phyloP scores from a whole-genome alignment of 2,888 invertebrate genomes.

The Scaptomyza caliginosa region DNA sequence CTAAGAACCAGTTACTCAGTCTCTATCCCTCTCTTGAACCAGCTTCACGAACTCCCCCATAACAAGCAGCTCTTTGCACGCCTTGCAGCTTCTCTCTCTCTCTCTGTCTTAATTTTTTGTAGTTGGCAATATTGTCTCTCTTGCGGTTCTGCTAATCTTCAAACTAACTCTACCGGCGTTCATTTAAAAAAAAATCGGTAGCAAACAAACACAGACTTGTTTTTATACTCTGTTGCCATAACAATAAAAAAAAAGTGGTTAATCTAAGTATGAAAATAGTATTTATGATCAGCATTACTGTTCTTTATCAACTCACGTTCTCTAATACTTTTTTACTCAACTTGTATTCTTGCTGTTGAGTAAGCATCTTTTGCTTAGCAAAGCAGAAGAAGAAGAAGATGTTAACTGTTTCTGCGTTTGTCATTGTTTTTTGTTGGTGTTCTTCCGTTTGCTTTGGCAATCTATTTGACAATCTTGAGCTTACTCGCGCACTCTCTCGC shows the following conservation, averaged over 20 bases:
- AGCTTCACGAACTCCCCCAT: slow-evolving; percentile 14
- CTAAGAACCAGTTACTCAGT: slow-evolving; percentile 63
- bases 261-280: neutral
- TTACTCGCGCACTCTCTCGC: neutral
- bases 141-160: neutral
- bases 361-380: slow-evolving; percentile 2
- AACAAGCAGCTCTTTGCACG: slow-evolving; percentile 48
- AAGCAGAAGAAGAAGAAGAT: neutral
- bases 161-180: slow-evolving; percentile 14
- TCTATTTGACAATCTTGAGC: slow-evolving; percentile 44
- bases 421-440: slow-evolving; percentile 7
- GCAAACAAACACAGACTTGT: slow-evolving; percentile 8
- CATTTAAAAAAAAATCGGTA: neutral
- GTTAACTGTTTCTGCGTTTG: slow-evolving; percentile 4
- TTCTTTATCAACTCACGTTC: slow-evolving; percentile 6
- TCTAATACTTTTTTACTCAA: slow-evolving; percentile 5
- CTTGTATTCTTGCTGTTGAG: neutral
- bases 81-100: slow-evolving; percentile 31
- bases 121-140: slow-evolving; percentile 8
- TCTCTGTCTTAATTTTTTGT: slow-evolving; percentile 1
- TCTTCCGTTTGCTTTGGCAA: slow-evolving; percentile 37
- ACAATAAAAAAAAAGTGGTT: neutral
- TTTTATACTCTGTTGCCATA: slow-evolving; percentile 2
- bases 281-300: neutral
- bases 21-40: neutral